Percentiles rank a stretch among this genome's conserved stretches.
phyloP scores from a whole-genome alignment of 1,140 invertebrate genomes.

The Leptinotarsa defecta region DNA sequence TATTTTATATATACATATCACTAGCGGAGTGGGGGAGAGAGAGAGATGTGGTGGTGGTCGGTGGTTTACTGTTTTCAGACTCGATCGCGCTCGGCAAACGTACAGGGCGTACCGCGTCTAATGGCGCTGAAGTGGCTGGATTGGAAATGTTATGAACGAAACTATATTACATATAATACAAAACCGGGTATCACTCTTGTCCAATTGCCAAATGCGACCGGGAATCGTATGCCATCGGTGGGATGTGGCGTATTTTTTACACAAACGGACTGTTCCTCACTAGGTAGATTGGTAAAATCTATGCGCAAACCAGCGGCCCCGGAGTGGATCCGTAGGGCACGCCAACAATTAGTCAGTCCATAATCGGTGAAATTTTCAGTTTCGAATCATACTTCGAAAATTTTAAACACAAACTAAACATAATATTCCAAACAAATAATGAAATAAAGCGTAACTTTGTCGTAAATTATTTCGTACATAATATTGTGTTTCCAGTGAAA shows the following conservation, averaged over 20 bases:
- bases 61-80: not conserved
- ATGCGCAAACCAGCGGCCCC: too few species aligned
- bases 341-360: too few species aligned
- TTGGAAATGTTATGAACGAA: constrained; percentile 54
- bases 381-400: too few species aligned
- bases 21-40: constrained; percentile 43
- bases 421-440: too few species aligned
- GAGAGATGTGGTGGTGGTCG: constrained; percentile 1
- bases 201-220: constrained; percentile 49
- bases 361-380: too few species aligned
- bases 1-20: constrained; percentile 51
- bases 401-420: too few species aligned
- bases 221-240: not conserved
- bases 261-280: not conserved
- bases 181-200: constrained; percentile 45
- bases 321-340: too few species aligned
- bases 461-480: too few species aligned
- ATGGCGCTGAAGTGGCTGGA: constrained; percentile 41
- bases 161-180: constrained; percentile 58
- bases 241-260: not conserved
- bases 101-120: constrained; percentile 28
- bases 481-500: too few species aligned
- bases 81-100: constrained; percentile 46
- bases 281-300: too few species aligned
- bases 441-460: too few species aligned